These are phyloP conservation scores for Picathartes gymnocephalus DNA, from an alignment of 2,113 vertebrate genomes.

Conservation along the genomic window DNA sequence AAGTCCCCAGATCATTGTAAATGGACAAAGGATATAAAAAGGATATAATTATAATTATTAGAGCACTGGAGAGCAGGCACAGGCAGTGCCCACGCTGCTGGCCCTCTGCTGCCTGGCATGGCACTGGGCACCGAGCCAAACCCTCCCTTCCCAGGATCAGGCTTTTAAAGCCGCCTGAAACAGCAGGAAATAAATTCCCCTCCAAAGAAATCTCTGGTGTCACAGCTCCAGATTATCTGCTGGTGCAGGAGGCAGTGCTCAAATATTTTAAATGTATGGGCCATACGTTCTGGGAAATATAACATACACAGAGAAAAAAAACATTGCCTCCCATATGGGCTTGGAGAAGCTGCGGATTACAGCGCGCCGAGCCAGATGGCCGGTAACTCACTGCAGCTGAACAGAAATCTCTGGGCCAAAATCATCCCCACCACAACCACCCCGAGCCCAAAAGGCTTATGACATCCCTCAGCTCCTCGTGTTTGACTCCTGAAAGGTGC, in stretches of 20 bases:
- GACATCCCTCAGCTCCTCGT: not conserved
- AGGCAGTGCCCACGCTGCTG: not conserved
- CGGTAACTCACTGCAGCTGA: constrained; percentile 32
- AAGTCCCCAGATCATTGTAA: not conserved
- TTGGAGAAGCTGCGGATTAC: not conserved
- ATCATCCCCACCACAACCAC: not conserved
- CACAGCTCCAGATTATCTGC: not conserved
- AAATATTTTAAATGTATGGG: constrained; percentile 14
- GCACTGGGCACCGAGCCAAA: not conserved
- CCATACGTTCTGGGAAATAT: constrained; percentile 55
- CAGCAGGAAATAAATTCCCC: not conserved
- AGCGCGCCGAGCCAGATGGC: constrained; percentile 53
- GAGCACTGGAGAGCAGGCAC: accelerated
- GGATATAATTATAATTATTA: not conserved
- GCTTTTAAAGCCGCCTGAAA: not conserved
- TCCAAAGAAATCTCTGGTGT: not conserved
- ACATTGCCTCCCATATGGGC: constrained; percentile 57
- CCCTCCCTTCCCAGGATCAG: not conserved
- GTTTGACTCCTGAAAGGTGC: too few species aligned
- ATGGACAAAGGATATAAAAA: not conserved
- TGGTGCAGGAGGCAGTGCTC: not conserved
- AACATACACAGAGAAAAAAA: constrained; percentile 13
- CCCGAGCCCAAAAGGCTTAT: not conserved
- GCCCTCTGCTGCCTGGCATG: not conserved
- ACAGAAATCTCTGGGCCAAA: constrained; percentile 13